Base-by-base conservation (phyloP, 2,797 vertebrate species). In the Apogon talboti region DNA sequence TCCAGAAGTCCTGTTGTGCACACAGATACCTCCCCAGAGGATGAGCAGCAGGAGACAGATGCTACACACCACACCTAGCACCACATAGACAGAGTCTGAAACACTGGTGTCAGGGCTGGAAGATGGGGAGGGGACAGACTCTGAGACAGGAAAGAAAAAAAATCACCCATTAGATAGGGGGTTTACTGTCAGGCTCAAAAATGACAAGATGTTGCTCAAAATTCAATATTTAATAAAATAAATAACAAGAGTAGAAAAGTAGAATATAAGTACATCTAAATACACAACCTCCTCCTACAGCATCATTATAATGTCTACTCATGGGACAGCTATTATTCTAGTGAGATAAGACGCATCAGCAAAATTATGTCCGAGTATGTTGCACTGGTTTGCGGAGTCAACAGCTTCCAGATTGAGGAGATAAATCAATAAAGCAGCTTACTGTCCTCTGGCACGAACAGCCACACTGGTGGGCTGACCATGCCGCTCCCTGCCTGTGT, bases 401-500 rank as follows among this genome's bases (percentile, higher is more conserved):
- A 54, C 41, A 35, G 12, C 12, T 60, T 37, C 43, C 21, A 74
- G 73, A 57, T 28, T 63, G 55, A 71, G 19, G 52, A 61, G 54
- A 76, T 83, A 49, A 77, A 54, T 76, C 33, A 74, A 58, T 33
- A 76, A 56, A 79, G 71, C 11, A 3, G 30, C 95, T 95, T 82
- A 98, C 97, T 95, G 0, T 85, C 72, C 7, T 73, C 85, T 2
- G 95, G 94, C 81, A 98, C 91, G 78, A 93, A 93, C 61, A 96
- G 33, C 44, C 71, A 80, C 80, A 94, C 86, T 0, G 88, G 92
- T 19, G 87, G 76, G 80, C 96, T 97, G 92, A 93, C 91, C 58
- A 94, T 95, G 41, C 98, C 97, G 11, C 92, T 87, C 4, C 97
- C 98, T 2, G 95, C 95, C 33, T 83, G 93, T 1, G 96, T 97